Evolutionary conservation across 2,888 invertebrate genomes (phyloP).

Genomic region (Hermaeophaga mercurialis): DNA sequence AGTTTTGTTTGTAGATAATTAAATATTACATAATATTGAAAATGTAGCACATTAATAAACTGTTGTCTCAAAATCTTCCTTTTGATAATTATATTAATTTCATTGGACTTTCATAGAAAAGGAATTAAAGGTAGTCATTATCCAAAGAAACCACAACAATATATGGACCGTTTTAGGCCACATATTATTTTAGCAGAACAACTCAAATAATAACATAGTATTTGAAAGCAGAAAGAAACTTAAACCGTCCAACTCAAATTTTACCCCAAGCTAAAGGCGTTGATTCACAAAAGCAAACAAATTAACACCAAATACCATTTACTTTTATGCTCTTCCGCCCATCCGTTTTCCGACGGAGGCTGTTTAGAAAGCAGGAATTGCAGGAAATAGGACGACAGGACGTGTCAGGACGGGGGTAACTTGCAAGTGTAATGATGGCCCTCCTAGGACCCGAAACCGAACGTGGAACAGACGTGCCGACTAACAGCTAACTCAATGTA

Average conservation of each 20-base stretch:
- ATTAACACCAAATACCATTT: constrained; percentile 19
- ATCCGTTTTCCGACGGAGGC: constrained; percentile 12
- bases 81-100: no score
- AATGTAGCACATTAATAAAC: no score
- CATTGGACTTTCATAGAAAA: no score
- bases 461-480: constrained; percentile 32
- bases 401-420: constrained; percentile 32
- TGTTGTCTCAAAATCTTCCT: no score
- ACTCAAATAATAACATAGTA: neutral
- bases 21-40: no score
- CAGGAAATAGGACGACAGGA: constrained; percentile 28
- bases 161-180: no score
- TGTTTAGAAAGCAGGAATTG: constrained; percentile 23
- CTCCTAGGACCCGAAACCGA: constrained; percentile 34
- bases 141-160: no score
- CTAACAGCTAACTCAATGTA: constrained; percentile 30
- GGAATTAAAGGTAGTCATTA: no score
- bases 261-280: neutral
- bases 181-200: no score
- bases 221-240: neutral
- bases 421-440: constrained; percentile 33
- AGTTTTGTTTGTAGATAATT: no score
- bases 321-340: constrained; percentile 19
- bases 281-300: constrained; percentile 20
- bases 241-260: neutral